These are phyloP conservation scores for Chionodraco myersi DNA, from an alignment of 2,113 vertebrate genomes.

Conservation along the genomic window DNA sequence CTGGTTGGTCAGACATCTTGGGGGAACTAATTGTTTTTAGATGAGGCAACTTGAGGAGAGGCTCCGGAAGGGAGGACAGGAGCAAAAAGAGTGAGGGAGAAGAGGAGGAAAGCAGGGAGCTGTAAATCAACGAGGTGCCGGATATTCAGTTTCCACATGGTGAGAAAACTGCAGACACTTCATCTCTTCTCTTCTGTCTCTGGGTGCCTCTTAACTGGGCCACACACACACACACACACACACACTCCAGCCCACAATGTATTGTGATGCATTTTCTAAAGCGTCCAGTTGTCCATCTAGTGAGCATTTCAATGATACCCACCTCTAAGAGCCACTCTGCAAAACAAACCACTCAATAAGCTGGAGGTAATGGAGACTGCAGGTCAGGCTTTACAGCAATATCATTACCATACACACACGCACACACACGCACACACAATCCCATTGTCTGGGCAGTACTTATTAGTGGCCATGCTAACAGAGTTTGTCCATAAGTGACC, in stretches of 20 bases:
- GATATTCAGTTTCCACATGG: slow-evolving; percentile 78
- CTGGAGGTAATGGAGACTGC: slow-evolving; percentile 78
- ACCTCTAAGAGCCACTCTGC: slow-evolving; percentile 78
- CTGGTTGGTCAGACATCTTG: slow-evolving; percentile 44
- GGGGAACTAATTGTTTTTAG: slow-evolving; percentile 84
- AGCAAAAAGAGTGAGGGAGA: slow-evolving; percentile 60
- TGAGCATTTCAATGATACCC: slow-evolving; percentile 75
- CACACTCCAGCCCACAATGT: slow-evolving; percentile 55
- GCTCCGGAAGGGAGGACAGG: slow-evolving; percentile 77
- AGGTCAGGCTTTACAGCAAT: slow-evolving; percentile 78
- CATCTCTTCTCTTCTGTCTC: slow-evolving; percentile 51
- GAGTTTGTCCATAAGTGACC: slow-evolving; percentile 83
- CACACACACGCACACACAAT: slow-evolving; percentile 50
- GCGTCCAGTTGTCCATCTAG: slow-evolving; percentile 73
- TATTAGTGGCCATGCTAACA: slow-evolving; percentile 78
- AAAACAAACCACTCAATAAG: slow-evolving; percentile 84
- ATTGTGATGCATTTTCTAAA: slow-evolving; percentile 75
- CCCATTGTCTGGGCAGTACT: slow-evolving; percentile 76
- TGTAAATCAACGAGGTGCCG: slow-evolving; percentile 70
- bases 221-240: slow-evolving; percentile 55
- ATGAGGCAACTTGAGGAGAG: slow-evolving; percentile 77
- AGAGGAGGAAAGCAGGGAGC: slow-evolving; percentile 56
- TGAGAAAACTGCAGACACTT: slow-evolving; percentile 59
- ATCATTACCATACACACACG: slow-evolving; percentile 74
- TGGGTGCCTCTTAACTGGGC: slow-evolving; percentile 47